phyloP scores from a whole-genome alignment of 1,140 invertebrate genomes.

The Artemia franciscana region DNA sequence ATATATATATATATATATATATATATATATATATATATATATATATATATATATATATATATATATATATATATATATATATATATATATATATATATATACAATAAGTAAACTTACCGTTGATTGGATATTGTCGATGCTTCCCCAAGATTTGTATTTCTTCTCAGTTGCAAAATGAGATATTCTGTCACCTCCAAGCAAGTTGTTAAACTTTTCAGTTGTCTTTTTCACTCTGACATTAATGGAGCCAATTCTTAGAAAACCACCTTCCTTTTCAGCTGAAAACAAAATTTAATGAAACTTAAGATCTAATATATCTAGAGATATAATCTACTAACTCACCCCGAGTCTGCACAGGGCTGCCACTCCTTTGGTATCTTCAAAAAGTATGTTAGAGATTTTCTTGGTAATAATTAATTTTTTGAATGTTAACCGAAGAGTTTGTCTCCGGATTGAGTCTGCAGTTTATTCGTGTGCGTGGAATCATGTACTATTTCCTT shows the following conservation, averaged over 20 bases:
- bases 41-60: too few relatives aligned
- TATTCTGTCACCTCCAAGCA: slow-evolving; percentile 38
- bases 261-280: slow-evolving; percentile 55
- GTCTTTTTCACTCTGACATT: slow-evolving; percentile 76
- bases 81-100: too few relatives aligned
- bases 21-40: too few relatives aligned
- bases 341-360: neutral
- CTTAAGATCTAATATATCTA: neutral
- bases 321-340: neutral
- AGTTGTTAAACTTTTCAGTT: slow-evolving; percentile 67
- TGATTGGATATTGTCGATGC: slow-evolving; percentile 39
- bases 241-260: slow-evolving; percentile 67
- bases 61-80: too few relatives aligned
- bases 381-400: too few relatives aligned
- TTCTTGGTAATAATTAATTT: neutral
- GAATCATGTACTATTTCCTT: too few relatives aligned
- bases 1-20: too few relatives aligned
- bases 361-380: too few relatives aligned
- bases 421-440: too few relatives aligned
- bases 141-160: slow-evolving; percentile 60
- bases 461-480: too few relatives aligned
- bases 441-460: too few relatives aligned
- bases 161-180: slow-evolving; percentile 24
- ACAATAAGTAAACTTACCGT: too few relatives aligned
- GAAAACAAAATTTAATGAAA: slow-evolving; percentile 11